Evolutionary conservation across 2,113 vertebrate genomes (phyloP), one percentile per base, ranked within the genome.

Genomic region (Leuciscus idus): DNA sequence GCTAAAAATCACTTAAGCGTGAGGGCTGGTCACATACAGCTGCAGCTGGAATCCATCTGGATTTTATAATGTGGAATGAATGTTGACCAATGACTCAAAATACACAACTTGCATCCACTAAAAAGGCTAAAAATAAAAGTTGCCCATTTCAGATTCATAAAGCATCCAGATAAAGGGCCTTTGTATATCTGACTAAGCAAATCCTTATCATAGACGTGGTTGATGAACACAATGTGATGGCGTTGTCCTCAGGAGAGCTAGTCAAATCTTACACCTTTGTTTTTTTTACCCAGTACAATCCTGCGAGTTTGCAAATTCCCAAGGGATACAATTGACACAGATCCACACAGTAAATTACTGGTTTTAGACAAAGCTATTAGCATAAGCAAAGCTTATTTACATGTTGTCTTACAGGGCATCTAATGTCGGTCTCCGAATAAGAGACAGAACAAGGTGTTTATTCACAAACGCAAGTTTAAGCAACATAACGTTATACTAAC

Each of bases 351-450:
- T 70, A 19, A 68, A 68, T 30, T 17, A 62, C 30, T 39, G 76
- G 7, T 55, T 77, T 77, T 33, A 77, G 28, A 57, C 57, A 52
- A 11, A 39, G 39, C 4, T 48, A 48, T 21, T 3, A 26, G 78
- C 78, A 64, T 11, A 81, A 39, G 36, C 57, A n/a, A 79, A 61
- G 55, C 36, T 46, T 81, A 81, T 81, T 64, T 81, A 81, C 59
- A 66, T 19, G n/a, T 48, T 21, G 6, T 80, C 15, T 66, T 66
- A 48, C 9, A 21, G 59, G 59, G 12, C 43, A 61, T 79, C 57
- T 59, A 59, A 57, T 10, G n/a, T 81, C 9, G 21, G 6, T 46
- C 17, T 81, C 59, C 17, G 9, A 81, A 46, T 19, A 13, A 64
- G 59, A 81, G 26, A 81, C 39, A 46, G 23, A 64, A 28, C 19